These are phyloP conservation scores for Molanna angustata DNA, from an alignment of 2,888 invertebrate species.

Conservation along the genomic window DNA sequence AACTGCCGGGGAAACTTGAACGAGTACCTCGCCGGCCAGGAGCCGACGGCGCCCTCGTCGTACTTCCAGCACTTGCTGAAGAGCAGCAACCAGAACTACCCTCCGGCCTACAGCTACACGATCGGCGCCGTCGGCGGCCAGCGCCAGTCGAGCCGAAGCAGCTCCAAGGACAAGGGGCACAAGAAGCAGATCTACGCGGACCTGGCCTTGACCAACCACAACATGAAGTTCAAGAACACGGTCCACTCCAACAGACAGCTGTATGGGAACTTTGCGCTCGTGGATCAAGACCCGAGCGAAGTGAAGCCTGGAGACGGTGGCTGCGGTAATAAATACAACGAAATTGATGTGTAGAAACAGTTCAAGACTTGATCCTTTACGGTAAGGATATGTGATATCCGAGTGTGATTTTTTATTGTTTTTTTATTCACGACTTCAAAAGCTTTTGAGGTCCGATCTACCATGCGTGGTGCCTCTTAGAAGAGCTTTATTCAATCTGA, in stretches of 20 bases:
- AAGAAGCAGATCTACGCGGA: conserved; percentile 56
- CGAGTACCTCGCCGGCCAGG: conserved; percentile 33
- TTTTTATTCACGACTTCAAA: neutral
- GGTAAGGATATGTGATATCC: neutral
- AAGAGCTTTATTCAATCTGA: too few relatives aligned
- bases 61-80: conserved; percentile 26
- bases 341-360: conserved; percentile 48
- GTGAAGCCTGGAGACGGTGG: conserved; percentile 3
- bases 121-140: conserved; percentile 20
- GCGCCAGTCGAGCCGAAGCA: conserved; percentile 9
- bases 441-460: too few relatives aligned
- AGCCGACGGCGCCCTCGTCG: conserved; percentile 25
- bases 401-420: neutral
- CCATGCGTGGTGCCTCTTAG: too few relatives aligned
- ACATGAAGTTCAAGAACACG: conserved; percentile 57
- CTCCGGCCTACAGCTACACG: conserved; percentile 29
- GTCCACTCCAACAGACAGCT: conserved; percentile 57
- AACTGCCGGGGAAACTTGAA: conserved; percentile 36
- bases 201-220: conserved; percentile 56
- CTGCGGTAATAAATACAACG: conserved; percentile 52
- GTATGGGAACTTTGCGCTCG: conserved; percentile 53
- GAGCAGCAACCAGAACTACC: conserved; percentile 17
- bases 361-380: neutral
- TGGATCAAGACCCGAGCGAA: conserved; percentile 36
- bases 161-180: conserved; percentile 38